Conservation (phyloP, 2,888 invertebrate genomes). For the Agrilus biguttatus region DNA sequence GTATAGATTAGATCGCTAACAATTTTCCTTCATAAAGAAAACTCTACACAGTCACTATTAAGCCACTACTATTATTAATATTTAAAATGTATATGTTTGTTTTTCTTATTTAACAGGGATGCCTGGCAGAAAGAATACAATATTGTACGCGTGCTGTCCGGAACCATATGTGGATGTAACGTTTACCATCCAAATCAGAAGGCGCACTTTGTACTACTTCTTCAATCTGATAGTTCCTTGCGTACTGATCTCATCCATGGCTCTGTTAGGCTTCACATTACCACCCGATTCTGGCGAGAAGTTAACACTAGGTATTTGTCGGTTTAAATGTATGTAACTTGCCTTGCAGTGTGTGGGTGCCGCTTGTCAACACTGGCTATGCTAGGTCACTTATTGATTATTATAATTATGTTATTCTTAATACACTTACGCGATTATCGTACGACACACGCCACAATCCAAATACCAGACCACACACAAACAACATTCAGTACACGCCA, state of each 20-base stretch:
- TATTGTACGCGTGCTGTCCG: slow-evolving; percentile 85
- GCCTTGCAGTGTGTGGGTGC: slow-evolving; percentile 21
- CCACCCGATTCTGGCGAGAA: slow-evolving; percentile 97
- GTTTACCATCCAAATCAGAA: slow-evolving; percentile 89
- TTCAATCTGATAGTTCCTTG: slow-evolving; percentile 99
- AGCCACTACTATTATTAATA: too few species aligned
- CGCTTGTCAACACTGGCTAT: slow-evolving; percentile 20
- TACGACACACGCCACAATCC: slow-evolving; percentile 7
- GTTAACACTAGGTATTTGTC: slow-evolving; percentile 72
- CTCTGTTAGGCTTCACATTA: slow-evolving; percentile 91
- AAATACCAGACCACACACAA: slow-evolving; percentile 5
- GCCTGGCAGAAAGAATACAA: slow-evolving; percentile 83
- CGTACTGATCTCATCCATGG: slow-evolving; percentile 97
- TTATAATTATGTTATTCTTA: neutral
- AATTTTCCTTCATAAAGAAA: too few species aligned
- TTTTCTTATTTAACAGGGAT: slow-evolving; percentile 47
- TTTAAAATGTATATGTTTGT: neutral
- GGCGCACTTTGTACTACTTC: slow-evolving; percentile 95
- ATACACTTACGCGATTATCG: slow-evolving; percentile 5
- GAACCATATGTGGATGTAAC: slow-evolving; percentile 92
- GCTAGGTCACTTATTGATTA: slow-evolving; percentile 14
- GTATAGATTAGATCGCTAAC: too few species aligned
- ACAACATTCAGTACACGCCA: slow-evolving; percentile 7
- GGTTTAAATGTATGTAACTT: slow-evolving; percentile 19
- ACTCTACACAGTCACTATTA: too few species aligned